Evolutionary conservation across 2,888 invertebrate genomes (phyloP).

Genomic region (Ophion slaviceki): DNA sequence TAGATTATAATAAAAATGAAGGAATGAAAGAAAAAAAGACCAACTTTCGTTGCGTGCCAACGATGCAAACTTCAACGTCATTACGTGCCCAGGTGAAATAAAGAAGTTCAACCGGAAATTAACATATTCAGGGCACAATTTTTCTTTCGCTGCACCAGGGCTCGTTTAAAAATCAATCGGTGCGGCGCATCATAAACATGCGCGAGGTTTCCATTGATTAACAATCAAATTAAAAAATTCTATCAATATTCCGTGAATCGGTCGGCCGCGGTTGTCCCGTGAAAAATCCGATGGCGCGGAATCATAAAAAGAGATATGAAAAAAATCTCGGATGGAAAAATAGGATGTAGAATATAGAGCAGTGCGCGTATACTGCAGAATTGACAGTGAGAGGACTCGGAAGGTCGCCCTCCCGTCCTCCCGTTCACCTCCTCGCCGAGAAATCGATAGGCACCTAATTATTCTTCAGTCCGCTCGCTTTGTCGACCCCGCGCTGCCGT

Average conservation of each 20-base stretch:
- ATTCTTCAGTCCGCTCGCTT: slow-evolving; percentile 58
- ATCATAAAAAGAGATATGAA: not conserved
- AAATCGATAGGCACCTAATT: slow-evolving; percentile 65
- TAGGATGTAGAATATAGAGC: not conserved
- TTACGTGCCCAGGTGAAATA: too few species aligned
- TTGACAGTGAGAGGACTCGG: slow-evolving; percentile 26
- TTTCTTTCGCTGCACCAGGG: not conserved
- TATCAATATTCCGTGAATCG: slow-evolving; percentile 22
- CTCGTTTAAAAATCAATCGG: slow-evolving; percentile 24
- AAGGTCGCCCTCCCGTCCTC: slow-evolving; percentile 7
- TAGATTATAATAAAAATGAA: not conserved
- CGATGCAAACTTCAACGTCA: too few species aligned
- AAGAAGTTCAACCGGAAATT: not conserved
- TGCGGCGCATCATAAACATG: slow-evolving; percentile 13
- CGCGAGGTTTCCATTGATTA: slow-evolving; percentile 14
- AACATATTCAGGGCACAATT: not conserved
- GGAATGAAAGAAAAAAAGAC: not conserved
- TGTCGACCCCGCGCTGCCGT: not conserved
- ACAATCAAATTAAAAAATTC: slow-evolving; percentile 32
- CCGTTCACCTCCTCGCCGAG: slow-evolving; percentile 7
- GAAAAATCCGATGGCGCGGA: slow-evolving; percentile 11
- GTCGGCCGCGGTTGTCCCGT: not conserved
- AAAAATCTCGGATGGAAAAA: not conserved
- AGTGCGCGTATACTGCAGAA: slow-evolving; percentile 28
- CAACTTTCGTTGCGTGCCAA: too few species aligned